Evolutionary conservation across 1,140 invertebrate genomes (phyloP).

Genomic region (Callitettix versicolor): DNA sequence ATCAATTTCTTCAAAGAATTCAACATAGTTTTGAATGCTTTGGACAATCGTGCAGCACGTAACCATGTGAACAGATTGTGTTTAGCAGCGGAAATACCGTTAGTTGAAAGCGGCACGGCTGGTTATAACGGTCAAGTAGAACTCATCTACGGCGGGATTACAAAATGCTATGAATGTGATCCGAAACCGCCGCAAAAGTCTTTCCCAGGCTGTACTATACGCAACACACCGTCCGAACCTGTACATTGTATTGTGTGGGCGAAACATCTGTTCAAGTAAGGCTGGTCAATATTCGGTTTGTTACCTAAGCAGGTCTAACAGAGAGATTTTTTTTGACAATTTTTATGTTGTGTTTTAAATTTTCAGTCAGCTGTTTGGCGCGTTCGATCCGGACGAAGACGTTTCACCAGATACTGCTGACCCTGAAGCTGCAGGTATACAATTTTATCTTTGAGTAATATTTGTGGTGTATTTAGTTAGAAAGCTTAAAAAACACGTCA

Average conservation of each 20-base stretch:
- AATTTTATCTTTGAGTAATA: neutral
- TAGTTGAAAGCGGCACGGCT: conserved; percentile 94
- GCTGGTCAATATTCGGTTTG: no score
- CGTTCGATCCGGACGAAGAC: conserved; percentile 91
- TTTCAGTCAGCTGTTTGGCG: conserved; percentile 90
- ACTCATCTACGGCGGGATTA: conserved; percentile 75
- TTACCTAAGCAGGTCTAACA: no score
- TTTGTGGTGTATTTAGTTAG: neutral
- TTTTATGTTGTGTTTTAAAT: neutral
- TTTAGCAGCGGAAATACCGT: conserved; percentile 81
- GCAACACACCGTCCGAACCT: conserved; percentile 98
- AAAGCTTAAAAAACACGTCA: neutral
- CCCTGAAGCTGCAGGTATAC: conserved; percentile 60
- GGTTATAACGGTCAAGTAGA: conserved; percentile 93
- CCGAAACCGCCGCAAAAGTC: conserved; percentile 85
- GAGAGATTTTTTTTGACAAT: neutral
- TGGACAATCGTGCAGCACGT: conserved; percentile 92
- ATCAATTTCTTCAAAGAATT: conserved; percentile 89
- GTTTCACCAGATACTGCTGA: conserved; percentile 95
- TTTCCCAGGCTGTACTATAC: conserved; percentile 95
- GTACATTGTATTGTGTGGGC: conserved; percentile 99
- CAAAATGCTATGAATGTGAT: conserved; percentile 95
- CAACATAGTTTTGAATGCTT: conserved; percentile 87
- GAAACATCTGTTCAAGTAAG: conserved; percentile 96
- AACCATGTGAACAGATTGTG: conserved; percentile 99